Percentiles rank a stretch among this genome's conserved stretches.
phyloP scores from a whole-genome alignment of 2,797 vertebrate species.

The Anas acuta region DNA sequence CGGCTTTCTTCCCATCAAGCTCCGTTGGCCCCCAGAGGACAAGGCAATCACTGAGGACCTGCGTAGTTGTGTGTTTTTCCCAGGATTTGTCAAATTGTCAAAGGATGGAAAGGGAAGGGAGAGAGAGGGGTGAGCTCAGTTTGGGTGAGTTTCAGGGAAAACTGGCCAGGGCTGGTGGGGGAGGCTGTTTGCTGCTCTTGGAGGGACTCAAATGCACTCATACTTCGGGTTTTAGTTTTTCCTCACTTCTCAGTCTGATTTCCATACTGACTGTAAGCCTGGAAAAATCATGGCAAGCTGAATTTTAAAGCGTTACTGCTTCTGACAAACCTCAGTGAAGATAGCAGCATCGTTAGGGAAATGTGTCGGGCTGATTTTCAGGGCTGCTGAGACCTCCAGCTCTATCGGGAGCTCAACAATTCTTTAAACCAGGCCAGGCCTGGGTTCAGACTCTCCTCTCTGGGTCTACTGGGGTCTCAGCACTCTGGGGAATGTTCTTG shows the following conservation, averaged over 20 bases:
- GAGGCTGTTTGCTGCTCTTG: not conserved
- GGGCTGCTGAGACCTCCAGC: not conserved
- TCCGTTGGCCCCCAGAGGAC: not conserved
- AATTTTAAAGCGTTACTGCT: not conserved
- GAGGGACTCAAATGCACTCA: accelerated
- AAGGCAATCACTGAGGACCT: too few species aligned
- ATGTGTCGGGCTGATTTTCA: not conserved
- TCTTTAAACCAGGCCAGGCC: not conserved
- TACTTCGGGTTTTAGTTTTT: not conserved
- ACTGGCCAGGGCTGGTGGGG: not conserved
- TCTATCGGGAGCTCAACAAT: accelerated
- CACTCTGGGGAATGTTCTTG: not conserved
- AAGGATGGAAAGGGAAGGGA: accelerated
- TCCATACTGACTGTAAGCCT: not conserved
- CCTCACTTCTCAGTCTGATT: not conserved
- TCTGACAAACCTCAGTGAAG: not conserved
- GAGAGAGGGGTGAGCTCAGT: too few species aligned
- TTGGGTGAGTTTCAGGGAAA: not conserved
- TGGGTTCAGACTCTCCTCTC: too few species aligned
- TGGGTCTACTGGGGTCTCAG: not conserved
- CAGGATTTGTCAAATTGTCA: not conserved
- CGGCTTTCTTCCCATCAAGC: not conserved
- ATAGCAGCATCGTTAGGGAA: accelerated
- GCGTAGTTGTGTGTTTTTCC: not conserved
- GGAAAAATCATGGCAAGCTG: not conserved